Conservation (phyloP, 2,888 invertebrate genomes). For the Chrysolina americana region DNA sequence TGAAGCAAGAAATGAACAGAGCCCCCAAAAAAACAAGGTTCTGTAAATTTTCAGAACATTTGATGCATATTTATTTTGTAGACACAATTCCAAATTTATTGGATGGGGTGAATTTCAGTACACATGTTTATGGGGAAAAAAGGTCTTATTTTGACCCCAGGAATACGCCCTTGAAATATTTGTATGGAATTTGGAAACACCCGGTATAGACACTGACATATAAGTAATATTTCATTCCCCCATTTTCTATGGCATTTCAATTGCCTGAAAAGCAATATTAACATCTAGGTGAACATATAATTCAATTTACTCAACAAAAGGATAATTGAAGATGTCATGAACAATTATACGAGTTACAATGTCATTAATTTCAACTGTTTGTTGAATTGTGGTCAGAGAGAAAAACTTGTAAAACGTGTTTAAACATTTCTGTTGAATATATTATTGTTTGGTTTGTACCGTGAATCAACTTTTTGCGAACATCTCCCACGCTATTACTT, state of each 20-base stretch:
- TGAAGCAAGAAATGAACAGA: too few species aligned
- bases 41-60: too few species aligned
- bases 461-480: constrained; percentile 1
- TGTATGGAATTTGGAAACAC: too few species aligned
- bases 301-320: constrained; percentile 27
- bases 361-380: constrained; percentile 26
- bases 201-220: too few species aligned
- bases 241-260: constrained; percentile 20
- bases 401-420: background rate
- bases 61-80: too few species aligned
- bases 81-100: too few species aligned
- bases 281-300: constrained; percentile 26
- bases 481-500: background rate
- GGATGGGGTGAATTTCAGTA: too few species aligned
- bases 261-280: constrained; percentile 11
- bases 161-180: too few species aligned
- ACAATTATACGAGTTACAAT: constrained; percentile 39
- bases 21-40: too few species aligned
- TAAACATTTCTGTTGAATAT: background rate
- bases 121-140: too few species aligned
- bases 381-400: constrained; percentile 2
- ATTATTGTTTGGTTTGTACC: background rate
- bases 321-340: constrained; percentile 36
- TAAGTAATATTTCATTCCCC: background rate
- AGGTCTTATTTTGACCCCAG: too few species aligned